Base-by-base conservation (phyloP, 2,888 invertebrate genomes). In the Melanostoma scalare region DNA sequence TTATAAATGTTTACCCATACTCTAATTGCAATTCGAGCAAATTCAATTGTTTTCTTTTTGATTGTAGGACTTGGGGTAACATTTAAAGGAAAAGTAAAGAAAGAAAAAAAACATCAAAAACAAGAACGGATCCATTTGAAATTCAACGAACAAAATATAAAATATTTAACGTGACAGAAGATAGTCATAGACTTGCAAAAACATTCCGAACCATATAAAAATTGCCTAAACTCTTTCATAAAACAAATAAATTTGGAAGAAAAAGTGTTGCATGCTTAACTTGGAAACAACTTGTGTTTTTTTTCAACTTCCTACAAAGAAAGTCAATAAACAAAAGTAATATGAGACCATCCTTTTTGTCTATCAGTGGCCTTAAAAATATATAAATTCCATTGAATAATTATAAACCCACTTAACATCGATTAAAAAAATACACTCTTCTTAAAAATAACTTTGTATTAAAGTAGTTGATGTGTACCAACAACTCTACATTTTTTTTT, bases 141-240 rank as follows among this genome's bases (percentile, higher is more conserved):
- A 42, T 53, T 72, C 56, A 76, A 84, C 52, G 50, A 71, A 74
- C 33, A 75, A 63, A 53, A 20, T 58, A 75, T 44, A 42, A 77
- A 48, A 56, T 63, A 40, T 46, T 55, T 46, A 63, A 9, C 9
- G 46, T 42, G 8, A 55, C 61, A 46, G 44, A 75, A 63, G 42
- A 33, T 10, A 60, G n/a, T 44, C 40, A 82, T 50, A 74, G 67
- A 80, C 72, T 85, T 84, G 82, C 80, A 85, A 82, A 69, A 85
- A 85, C 85, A 85, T 80, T 85, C 79, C 79, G 79, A 72, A 82
- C 74, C 77, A 72, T 48, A 48, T 46, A 58, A 72, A 82, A 77
- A 63, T 74, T 69, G 60, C 73, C 78, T 78, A 73, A 50, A 36
- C 36, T 48, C 48, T 46, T 20, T 63, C 6, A 38, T 20, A n/a